phyloP scores from a whole-genome alignment of 2,113 vertebrate species.

The Dasyornis broadbenti region DNA sequence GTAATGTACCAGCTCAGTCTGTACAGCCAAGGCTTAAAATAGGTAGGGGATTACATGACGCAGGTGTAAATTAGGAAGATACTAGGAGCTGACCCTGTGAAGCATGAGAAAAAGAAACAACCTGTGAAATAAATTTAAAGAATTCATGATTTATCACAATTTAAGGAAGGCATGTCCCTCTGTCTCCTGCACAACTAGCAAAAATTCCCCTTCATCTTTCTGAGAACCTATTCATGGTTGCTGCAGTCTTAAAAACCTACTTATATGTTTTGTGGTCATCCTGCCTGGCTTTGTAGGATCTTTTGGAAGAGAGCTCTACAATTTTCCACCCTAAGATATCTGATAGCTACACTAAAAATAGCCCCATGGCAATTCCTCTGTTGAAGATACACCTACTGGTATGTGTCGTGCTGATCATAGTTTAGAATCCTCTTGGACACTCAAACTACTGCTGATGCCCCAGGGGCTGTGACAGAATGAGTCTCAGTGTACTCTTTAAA shows the following conservation, averaged over 20 bases:
- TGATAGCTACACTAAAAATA: conserved; percentile 49
- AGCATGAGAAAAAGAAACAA: not conserved
- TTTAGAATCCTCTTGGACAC: not conserved
- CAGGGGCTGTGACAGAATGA: not conserved
- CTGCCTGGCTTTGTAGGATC: not conserved
- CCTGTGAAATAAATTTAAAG: not conserved
- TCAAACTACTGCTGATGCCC: not conserved
- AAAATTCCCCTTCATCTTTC: not conserved
- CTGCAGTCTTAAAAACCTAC: not conserved
- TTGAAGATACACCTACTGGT: conserved; percentile 51
- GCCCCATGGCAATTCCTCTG: not conserved
- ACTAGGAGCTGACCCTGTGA: not conserved
- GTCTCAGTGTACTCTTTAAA: not conserved
- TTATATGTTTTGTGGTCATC: conserved; percentile 20
- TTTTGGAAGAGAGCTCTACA: conserved; percentile 24
- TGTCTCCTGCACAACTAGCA: not conserved
- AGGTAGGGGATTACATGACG: not conserved
- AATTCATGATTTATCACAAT: not conserved
- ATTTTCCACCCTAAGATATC: conserved; percentile 48
- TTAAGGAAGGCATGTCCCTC: not conserved
- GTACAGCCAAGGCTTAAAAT: conserved; percentile 10
- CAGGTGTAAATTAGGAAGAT: conserved; percentile 12
- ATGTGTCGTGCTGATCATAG: not conserved
- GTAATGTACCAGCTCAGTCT: not conserved
- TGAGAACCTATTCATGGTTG: not conserved